A percentile compares a stretch with the other conserved stretches of the same genome.
Conservation (phyloP, 2,888 invertebrate species). For the Perithous albicinctus region DNA sequence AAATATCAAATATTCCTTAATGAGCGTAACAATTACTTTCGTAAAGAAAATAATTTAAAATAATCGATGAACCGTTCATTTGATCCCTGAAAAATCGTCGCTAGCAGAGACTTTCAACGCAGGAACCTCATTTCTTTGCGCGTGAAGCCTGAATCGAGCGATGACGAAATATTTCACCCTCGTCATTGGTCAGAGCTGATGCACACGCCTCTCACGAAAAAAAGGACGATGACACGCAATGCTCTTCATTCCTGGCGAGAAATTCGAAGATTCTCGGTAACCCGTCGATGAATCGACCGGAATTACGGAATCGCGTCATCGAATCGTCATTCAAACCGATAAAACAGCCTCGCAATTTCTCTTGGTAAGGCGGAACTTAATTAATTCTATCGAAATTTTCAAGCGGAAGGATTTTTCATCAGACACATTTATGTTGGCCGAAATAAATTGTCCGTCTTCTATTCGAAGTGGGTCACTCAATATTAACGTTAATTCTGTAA, state of each 20-base stretch:
- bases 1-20: background rate
- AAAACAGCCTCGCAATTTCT: background rate
- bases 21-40: background rate
- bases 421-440: too few relatives aligned
- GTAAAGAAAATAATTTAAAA: background rate
- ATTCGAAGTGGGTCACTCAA: too few relatives aligned
- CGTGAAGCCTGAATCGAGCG: constrained; percentile 1
- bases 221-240: constrained; percentile 15
- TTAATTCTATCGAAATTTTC: background rate
- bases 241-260: background rate
- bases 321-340: background rate
- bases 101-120: background rate
- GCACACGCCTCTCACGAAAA: background rate
- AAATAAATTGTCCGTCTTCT: too few relatives aligned
- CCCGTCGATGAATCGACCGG: background rate
- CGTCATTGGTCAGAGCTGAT: background rate
- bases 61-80: background rate
- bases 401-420: background rate
- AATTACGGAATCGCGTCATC: constrained; percentile 20
- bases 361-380: constrained; percentile 1
- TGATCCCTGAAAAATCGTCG: background rate
- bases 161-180: background rate
- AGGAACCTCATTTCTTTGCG: constrained; percentile 4
- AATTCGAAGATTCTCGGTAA: constrained; percentile 29
- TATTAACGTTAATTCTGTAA: background rate